Percentiles rank a stretch among this genome's conserved stretches.
Evolutionary conservation across 2,113 vertebrate species (phyloP).

Genomic region (Gymnarchus niloticus): DNA sequence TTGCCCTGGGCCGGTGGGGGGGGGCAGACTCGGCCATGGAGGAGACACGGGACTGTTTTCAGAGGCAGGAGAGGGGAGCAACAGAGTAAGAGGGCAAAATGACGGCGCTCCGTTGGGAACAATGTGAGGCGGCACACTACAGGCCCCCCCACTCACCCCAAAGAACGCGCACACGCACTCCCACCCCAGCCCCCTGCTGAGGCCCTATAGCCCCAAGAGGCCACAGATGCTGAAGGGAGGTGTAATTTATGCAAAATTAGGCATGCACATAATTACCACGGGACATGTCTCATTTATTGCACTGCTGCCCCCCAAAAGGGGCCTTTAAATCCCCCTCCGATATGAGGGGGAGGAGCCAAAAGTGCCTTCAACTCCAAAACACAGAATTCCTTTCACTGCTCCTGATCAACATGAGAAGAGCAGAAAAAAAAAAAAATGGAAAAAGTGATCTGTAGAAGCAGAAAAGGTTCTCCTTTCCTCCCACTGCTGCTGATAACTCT

Average conservation of each 20-base stretch:
- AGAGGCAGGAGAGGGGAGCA: not conserved
- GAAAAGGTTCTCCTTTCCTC: constrained; percentile 17
- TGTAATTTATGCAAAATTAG: constrained; percentile 41
- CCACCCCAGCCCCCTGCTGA: constrained; percentile 7
- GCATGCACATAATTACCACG: constrained; percentile 39
- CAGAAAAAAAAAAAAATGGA: not conserved
- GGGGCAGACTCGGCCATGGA: not conserved
- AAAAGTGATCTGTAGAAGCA: not conserved
- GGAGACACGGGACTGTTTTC: not conserved
- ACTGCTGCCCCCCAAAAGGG: constrained; percentile 35
- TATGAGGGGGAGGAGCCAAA: not conserved
- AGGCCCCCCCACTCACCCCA: constrained; percentile 18
- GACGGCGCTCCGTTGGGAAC: constrained; percentile 30
- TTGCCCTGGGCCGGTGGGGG: not conserved
- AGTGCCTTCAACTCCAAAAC: not conserved
- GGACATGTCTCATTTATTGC: constrained; percentile 35
- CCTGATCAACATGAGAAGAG: not conserved
- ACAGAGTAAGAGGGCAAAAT: constrained; percentile 27
- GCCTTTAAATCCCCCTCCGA: constrained; percentile 19
- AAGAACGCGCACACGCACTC: not conserved
- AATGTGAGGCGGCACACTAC: constrained; percentile 22
- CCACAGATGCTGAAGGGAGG: constrained; percentile 39
- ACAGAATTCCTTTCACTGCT: not conserved
- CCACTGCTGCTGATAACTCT: constrained; percentile 18
- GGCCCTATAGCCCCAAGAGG: constrained; percentile 28